These are phyloP conservation scores for Aegithalos caudatus DNA, from an alignment of 2,113 vertebrate genomes.

Conservation along the genomic window DNA sequence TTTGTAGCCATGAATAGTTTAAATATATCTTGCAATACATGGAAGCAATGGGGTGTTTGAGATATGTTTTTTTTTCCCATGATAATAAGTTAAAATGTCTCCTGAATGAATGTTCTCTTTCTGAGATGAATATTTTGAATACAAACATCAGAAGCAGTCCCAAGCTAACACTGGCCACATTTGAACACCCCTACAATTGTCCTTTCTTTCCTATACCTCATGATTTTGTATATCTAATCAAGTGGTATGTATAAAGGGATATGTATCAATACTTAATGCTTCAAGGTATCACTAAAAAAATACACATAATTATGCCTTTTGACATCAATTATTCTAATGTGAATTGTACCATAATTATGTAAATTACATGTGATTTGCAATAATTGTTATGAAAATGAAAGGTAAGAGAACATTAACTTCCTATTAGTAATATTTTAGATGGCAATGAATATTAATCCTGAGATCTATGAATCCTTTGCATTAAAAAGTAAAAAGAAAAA, in stretches of 20 bases:
- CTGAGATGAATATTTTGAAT: neutral
- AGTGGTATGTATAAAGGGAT: neutral
- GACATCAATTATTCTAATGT: neutral
- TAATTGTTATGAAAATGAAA: slow-evolving; percentile 42
- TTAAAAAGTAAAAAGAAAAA: neutral
- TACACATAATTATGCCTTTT: neutral
- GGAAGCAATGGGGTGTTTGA: neutral
- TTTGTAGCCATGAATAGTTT: neutral
- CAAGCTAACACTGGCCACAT: neutral
- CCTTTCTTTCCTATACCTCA: neutral
- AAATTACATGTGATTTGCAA: slow-evolving; percentile 41
- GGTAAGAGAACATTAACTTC: slow-evolving; percentile 28
- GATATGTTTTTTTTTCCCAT: neutral
- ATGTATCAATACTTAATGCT: neutral
- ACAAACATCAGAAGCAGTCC: neutral
- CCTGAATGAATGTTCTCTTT: neutral
- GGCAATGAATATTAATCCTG: neutral
- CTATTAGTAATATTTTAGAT: neutral
- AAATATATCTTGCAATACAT: neutral
- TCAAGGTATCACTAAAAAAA: neutral
- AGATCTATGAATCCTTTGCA: slow-evolving; percentile 1
- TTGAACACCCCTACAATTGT: neutral
- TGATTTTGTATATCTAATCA: neutral
- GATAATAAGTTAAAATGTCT: neutral
- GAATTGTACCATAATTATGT: slow-evolving; percentile 39